Percentiles rank a stretch among this genome's conserved stretches.
phyloP scores from a whole-genome alignment of 2,888 invertebrate species.

The Chorisops tibialis region DNA sequence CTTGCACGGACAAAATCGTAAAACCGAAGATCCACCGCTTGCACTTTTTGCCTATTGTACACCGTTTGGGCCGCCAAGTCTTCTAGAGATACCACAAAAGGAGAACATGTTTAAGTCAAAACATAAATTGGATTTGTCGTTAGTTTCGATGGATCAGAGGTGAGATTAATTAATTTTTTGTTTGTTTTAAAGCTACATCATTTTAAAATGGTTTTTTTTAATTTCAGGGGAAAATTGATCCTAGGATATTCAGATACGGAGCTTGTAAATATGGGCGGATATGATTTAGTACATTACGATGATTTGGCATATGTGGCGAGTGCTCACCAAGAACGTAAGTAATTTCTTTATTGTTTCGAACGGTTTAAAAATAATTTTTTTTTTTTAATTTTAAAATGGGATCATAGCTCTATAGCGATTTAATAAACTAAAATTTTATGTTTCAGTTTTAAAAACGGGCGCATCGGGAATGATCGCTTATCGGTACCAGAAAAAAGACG shows the following conservation, averaged over 20 bases:
- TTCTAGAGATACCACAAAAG: constrained; percentile 95
- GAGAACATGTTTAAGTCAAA: constrained; percentile 99
- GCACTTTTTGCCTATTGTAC: constrained; percentile 97
- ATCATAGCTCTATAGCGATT: no score
- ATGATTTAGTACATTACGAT: constrained; percentile 96
- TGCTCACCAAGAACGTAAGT: constrained; percentile 98
- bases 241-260: constrained; percentile 92
- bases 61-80: constrained; percentile 96
- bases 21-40: constrained; percentile 89
- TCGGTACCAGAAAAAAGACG: constrained; percentile 90
- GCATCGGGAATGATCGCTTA: constrained; percentile 99
- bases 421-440: constrained; percentile 25
- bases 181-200: constrained; percentile 12
- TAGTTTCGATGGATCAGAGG: constrained; percentile 97
- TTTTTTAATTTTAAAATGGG: no score
- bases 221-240: constrained; percentile 82
- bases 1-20: constrained; percentile 93
- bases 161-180: no score
- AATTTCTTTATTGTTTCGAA: no score
- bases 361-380: no score
- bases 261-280: constrained; percentile 90
- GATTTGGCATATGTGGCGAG: constrained; percentile 96
- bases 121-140: constrained; percentile 93
- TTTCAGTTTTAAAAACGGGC: constrained; percentile 94
- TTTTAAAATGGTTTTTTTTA: constrained; percentile 14